phyloP scores from a whole-genome alignment of 2,888 invertebrate genomes.

The Coremacera marginata region DNA sequence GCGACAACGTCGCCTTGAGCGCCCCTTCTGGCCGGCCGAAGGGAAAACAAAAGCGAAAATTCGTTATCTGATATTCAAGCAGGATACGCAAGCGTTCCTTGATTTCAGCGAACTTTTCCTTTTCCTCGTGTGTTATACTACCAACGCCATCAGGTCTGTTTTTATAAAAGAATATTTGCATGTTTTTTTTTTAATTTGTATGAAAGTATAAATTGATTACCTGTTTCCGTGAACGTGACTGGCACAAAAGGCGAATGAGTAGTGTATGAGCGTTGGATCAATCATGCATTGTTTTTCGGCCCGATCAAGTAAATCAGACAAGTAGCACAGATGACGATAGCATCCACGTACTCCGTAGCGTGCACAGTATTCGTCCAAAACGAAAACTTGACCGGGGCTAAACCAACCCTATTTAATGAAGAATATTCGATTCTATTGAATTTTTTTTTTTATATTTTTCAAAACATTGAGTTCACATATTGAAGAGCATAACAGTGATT shows the following conservation, averaged over 20 bases:
- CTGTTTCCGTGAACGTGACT: conserved; percentile 99
- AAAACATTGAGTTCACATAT: no score
- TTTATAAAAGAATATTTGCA: no score
- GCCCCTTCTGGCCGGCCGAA: conserved; percentile 99
- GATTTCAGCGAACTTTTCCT: conserved; percentile 97
- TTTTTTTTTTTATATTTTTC: no score
- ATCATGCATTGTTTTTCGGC: conserved; percentile 96
- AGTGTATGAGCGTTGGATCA: conserved; percentile 98
- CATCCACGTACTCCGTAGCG: conserved; percentile 97
- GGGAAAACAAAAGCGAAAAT: conserved; percentile 98
- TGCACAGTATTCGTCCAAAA: conserved; percentile 97
- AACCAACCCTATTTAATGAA: conserved; percentile 89
- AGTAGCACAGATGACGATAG: conserved; percentile 95
- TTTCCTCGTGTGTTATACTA: conserved; percentile 97
- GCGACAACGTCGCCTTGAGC: conserved; percentile 94
- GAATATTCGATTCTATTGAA: neutral
- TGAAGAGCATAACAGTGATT: no score
- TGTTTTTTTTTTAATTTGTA: no score
- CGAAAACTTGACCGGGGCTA: conserved; percentile 98
- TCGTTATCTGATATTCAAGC: conserved; percentile 97
- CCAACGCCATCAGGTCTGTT: conserved; percentile 97
- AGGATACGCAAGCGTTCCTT: conserved; percentile 93
- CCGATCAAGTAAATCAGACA: conserved; percentile 93
- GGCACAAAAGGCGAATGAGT: conserved; percentile 99
- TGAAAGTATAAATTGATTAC: no score